Evolutionary conservation across 1,140 invertebrate genomes (phyloP).

Genomic region (Drusus annulatus): DNA sequence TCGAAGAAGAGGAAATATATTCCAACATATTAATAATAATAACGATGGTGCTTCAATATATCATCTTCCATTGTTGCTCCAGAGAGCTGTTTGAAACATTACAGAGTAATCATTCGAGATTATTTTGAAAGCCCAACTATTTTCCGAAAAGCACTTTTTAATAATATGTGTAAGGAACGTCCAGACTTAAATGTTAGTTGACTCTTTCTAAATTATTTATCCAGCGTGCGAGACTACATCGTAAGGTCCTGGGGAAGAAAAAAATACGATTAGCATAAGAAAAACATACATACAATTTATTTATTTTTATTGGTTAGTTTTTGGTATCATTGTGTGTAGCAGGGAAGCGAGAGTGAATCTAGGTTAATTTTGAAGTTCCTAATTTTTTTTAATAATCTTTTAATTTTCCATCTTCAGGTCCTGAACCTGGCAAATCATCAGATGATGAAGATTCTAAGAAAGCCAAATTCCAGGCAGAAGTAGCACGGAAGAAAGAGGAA

Average conservation of each 20-base stretch:
- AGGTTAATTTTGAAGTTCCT: not conserved
- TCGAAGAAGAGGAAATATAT: too few species aligned
- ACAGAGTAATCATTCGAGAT: too few species aligned
- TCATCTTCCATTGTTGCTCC: too few species aligned
- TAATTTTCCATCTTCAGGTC: conserved; percentile 44
- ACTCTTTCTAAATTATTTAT: not conserved
- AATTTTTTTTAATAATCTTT: conserved; percentile 24
- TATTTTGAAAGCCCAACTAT: not conserved
- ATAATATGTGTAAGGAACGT: not conserved
- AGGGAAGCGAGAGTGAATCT: too few species aligned
- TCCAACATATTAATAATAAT: too few species aligned
- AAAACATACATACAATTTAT: too few species aligned
- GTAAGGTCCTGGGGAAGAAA: conserved; percentile 51
- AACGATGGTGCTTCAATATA: too few species aligned
- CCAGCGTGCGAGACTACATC: conserved; percentile 39
- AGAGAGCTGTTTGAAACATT: too few species aligned
- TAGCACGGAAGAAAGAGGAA: conserved; percentile 15
- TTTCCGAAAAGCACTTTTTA: conserved; percentile 11
- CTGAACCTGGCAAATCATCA: conserved; percentile 20
- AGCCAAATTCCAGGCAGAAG: conserved; percentile 1
- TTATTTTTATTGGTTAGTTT: too few species aligned
- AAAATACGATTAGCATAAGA: conserved; percentile 21
- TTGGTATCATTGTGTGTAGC: too few species aligned
- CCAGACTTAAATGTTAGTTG: conserved; percentile 5
- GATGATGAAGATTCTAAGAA: conserved; percentile 14